phyloP scores from a whole-genome alignment of 2,888 invertebrate species.

The Eudasyphora cyanicolor region DNA sequence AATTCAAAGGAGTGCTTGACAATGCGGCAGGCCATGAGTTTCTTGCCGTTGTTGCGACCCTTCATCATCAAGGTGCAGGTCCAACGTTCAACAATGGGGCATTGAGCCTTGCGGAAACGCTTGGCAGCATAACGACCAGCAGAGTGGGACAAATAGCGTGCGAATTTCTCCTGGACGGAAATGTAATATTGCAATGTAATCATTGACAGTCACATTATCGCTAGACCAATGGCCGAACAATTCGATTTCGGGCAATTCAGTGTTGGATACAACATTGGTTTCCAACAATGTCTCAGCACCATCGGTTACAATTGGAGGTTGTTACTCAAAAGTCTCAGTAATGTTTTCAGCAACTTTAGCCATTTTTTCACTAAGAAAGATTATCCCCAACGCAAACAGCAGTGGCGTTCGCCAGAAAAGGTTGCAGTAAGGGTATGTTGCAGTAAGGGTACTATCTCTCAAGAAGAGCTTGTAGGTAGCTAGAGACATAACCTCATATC shows the following conservation, averaged over 20 bases:
- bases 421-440: too few species aligned
- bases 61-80: conserved; percentile 99
- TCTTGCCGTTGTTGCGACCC: conserved; percentile 99
- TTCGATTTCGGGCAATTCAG: conserved; percentile 97
- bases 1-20: conserved; percentile 99
- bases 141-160: conserved; percentile 99
- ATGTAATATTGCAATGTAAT: conserved; percentile 98
- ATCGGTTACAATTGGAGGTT: conserved; percentile 75
- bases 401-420: conserved; percentile 79
- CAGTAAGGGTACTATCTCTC: too few species aligned
- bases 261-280: conserved; percentile 81
- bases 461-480: too few species aligned
- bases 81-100: conserved; percentile 98
- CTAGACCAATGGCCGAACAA: conserved; percentile 98
- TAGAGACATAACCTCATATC: too few species aligned
- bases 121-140: conserved; percentile 99
- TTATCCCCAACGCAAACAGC: conserved; percentile 77
- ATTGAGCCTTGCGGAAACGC: conserved; percentile 99
- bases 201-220: conserved; percentile 98
- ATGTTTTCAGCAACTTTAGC: conserved; percentile 78
- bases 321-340: conserved; percentile 78
- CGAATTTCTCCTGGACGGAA: conserved; percentile 98
- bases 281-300: conserved; percentile 74
- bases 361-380: conserved; percentile 78
- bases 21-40: conserved; percentile 98